These are phyloP conservation scores for Nycticryphes semicollaris DNA, from an alignment of 2,113 vertebrate genomes.

Conservation along the genomic window DNA sequence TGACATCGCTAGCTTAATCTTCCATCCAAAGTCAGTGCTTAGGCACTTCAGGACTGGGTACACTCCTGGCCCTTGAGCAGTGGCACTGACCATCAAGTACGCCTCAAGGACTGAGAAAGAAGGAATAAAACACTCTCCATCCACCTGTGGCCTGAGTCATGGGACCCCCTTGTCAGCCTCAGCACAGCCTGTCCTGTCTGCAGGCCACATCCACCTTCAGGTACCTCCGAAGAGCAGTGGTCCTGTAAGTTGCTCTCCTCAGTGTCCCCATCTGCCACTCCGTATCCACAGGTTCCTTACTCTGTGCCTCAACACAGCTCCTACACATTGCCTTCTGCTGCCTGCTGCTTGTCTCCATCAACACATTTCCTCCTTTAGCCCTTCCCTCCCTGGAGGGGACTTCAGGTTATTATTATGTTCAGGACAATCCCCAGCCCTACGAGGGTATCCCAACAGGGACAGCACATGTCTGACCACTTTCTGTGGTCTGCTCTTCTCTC, in stretches of 20 bases:
- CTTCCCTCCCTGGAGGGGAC: background rate
- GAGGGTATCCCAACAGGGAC: background rate
- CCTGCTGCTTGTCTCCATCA: background rate
- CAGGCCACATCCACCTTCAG: accelerated
- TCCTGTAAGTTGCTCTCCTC: background rate
- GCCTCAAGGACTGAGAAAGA: background rate
- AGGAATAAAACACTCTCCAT: background rate
- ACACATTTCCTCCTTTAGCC: background rate
- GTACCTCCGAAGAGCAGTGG: accelerated
- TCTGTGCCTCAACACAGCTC: accelerated
- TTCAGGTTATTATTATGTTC: background rate
- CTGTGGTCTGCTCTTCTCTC: background rate
- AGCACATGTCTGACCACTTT: background rate
- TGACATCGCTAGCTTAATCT: background rate
- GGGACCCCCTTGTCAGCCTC: accelerated
- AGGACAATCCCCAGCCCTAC: background rate
- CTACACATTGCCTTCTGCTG: background rate
- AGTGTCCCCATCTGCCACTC: accelerated
- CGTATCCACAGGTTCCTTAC: background rate
- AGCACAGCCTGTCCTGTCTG: background rate
- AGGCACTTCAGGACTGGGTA: background rate
- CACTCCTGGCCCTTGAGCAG: background rate
- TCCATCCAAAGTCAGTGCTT: background rate
- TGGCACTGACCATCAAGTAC: background rate
- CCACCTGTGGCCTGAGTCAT: accelerated